These are phyloP conservation scores for Holocentrus rufus DNA, from an alignment of 2,797 vertebrate genomes.

Conservation along the genomic window DNA sequence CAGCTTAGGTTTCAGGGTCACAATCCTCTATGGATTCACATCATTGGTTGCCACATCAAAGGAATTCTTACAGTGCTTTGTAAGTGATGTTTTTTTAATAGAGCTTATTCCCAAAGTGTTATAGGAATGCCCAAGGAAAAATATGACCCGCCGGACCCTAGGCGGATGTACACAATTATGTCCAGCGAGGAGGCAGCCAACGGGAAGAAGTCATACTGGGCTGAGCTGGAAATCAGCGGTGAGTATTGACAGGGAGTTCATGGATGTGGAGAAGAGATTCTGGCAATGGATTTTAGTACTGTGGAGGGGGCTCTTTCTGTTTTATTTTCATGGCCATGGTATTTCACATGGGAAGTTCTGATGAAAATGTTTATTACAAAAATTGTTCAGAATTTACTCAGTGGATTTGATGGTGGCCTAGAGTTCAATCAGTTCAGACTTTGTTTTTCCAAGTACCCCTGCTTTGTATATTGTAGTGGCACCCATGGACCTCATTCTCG, in stretches of 20 bases:
- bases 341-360: neutral
- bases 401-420: neutral
- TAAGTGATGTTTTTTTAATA: conserved; percentile 3
- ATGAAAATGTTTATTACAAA: neutral
- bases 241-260: conserved; percentile 63
- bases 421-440: neutral
- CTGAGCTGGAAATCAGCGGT: conserved; percentile 99
- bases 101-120: conserved; percentile 69
- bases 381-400: neutral
- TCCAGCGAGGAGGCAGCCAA: conserved; percentile 96
- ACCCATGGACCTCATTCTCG: neutral
- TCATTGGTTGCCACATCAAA: neutral
- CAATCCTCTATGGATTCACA: neutral
- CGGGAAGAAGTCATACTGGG: conserved; percentile 99
- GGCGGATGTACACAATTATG: conserved; percentile 99
- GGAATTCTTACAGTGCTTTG: neutral
- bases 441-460: neutral
- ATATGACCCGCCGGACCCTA: conserved; percentile 98
- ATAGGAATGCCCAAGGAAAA: conserved; percentile 99
- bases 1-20: neutral
- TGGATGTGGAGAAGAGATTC: neutral
- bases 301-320: neutral
- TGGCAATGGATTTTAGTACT: neutral
- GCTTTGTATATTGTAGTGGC: neutral
- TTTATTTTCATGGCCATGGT: neutral